phyloP scores from a whole-genome alignment of 2,113 vertebrate species.

The Glaucomys volans region DNA sequence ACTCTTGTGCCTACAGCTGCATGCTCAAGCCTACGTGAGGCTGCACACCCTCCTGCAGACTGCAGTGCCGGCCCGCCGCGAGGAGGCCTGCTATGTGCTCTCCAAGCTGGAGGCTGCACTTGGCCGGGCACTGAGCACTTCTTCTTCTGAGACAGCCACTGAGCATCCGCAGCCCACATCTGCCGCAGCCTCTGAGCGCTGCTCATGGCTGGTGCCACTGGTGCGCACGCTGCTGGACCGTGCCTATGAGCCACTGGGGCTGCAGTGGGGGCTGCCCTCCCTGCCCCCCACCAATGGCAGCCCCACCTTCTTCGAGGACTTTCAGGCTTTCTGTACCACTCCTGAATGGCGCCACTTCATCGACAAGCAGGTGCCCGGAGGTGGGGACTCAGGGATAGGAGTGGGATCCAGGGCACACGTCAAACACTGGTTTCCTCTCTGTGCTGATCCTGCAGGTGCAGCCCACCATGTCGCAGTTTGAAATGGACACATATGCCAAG shows the following conservation, averaged over 20 bases:
- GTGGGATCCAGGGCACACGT: fast-evolving
- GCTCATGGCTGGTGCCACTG: conserved; percentile 94
- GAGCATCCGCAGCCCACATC: fast-evolving
- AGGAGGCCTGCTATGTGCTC: conserved; percentile 96
- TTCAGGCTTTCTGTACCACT: conserved; percentile 92
- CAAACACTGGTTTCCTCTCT: background rate
- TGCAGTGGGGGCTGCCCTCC: conserved; percentile 93
- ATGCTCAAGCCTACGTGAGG: conserved; percentile 94
- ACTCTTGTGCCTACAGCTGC: conserved; percentile 86
- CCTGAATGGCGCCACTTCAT: conserved; percentile 95
- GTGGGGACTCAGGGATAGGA: fast-evolving
- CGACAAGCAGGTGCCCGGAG: conserved; percentile 89
- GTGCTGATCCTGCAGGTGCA: conserved; percentile 88
- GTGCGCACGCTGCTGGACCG: conserved; percentile 94
- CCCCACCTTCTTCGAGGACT: conserved; percentile 95
- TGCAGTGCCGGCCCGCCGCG: conserved; percentile 87
- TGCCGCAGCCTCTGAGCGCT: conserved; percentile 81
- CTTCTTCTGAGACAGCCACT: fast-evolving
- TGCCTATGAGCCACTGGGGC: conserved; percentile 90
- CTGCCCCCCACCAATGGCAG: conserved; percentile 96
- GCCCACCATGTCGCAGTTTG: conserved; percentile 95
- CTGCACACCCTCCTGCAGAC: conserved; percentile 97
- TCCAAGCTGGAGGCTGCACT: conserved; percentile 93
- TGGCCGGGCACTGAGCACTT: conserved; percentile 82
- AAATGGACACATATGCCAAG: conserved; percentile 95